Evolutionary conservation across 53 echinoderm and acorn worm genomes (phyloP).

Genomic region (Henricia sp.): DNA sequence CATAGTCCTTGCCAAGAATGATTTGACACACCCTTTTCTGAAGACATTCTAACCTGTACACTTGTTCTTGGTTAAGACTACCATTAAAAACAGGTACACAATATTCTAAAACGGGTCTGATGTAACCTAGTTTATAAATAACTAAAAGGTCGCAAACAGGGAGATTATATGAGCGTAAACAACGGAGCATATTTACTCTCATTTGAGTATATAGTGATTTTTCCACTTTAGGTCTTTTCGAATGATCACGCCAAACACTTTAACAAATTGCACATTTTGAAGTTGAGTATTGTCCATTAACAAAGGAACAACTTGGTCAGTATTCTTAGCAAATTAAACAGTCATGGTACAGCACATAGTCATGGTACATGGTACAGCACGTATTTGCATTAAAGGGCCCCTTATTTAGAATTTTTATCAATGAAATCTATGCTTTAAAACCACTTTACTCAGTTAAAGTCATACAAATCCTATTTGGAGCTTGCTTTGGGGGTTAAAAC

Average conservation of each 20-base stretch:
- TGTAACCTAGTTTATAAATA: constrained; percentile 35
- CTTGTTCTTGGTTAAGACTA: constrained; percentile 1
- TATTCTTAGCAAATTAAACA: constrained; percentile 39
- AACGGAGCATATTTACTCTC: constrained; percentile 41
- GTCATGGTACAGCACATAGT: constrained; percentile 22
- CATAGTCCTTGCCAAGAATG: neutral
- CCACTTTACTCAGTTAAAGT: no score
- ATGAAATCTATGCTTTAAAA: no score
- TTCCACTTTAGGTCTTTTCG: constrained; percentile 45
- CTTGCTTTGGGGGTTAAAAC: no score
- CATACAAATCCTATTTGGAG: no score
- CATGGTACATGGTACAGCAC: no score
- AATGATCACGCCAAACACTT: constrained; percentile 34
- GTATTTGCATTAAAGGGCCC: no score
- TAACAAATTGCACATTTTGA: constrained; percentile 23
- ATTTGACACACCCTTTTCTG: neutral
- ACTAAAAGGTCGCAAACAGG: constrained; percentile 32
- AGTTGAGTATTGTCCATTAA: constrained; percentile 2
- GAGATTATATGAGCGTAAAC: constrained; percentile 15
- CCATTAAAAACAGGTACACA: neutral
- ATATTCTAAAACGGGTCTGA: constrained; percentile 14
- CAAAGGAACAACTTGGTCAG: constrained; percentile 21
- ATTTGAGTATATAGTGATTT: constrained; percentile 15
- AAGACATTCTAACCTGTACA: neutral
- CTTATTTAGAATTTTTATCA: no score